Conservation (phyloP, 2,113 vertebrate genomes). For the Cariama cristata region DNA sequence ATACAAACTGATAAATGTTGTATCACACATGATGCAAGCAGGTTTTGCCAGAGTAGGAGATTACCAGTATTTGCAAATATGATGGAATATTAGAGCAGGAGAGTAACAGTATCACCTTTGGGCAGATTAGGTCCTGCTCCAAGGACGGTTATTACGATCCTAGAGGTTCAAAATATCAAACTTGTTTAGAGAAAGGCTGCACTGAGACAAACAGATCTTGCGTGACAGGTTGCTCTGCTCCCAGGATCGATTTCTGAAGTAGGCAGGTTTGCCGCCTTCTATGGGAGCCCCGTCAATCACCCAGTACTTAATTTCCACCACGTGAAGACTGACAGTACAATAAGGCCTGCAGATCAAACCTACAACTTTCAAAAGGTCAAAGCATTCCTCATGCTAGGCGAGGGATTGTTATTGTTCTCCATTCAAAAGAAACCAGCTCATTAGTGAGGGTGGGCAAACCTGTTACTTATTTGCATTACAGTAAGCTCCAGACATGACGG, state of each 20-base stretch:
- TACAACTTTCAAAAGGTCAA: slow-evolving; percentile 20
- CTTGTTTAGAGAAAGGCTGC: neutral
- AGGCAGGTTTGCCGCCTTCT: neutral
- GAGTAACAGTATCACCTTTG: neutral
- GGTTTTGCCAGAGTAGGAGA: neutral
- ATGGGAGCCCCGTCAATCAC: neutral
- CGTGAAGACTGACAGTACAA: neutral
- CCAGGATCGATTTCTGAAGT: neutral
- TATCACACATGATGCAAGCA: neutral
- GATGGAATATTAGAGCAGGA: neutral
- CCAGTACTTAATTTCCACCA: neutral
- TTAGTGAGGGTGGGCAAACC: slow-evolving; percentile 1
- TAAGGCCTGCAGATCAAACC: slow-evolving; percentile 17
- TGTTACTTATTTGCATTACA: neutral
- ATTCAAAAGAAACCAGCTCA: slow-evolving; percentile 17
- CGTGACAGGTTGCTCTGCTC: neutral
- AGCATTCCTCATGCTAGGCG: neutral
- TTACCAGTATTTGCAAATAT: neutral
- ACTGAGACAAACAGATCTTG: neutral
- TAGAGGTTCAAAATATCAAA: neutral
- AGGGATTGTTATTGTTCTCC: neutral
- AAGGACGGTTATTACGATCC: neutral
- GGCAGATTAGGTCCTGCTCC: neutral
- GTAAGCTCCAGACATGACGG: neutral
- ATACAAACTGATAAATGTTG: neutral